phyloP scores from a whole-genome alignment of 2,797 vertebrate species.

The Linurgus olivaceus region DNA sequence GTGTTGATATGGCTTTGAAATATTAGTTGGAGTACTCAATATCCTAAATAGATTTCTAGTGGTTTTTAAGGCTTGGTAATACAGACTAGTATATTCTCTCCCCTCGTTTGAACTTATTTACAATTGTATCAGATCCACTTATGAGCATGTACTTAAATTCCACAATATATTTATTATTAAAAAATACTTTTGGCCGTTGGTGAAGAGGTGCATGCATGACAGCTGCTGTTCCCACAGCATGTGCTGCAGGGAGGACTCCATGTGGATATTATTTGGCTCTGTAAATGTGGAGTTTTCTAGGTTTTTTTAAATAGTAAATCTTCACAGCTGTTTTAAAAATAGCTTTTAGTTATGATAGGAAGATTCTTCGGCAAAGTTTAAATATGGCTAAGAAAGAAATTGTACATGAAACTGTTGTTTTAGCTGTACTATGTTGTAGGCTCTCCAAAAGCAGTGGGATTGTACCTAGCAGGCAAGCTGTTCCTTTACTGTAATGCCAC shows the following conservation, averaged over 20 bases:
- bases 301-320: not conserved
- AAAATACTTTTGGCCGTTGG: not conserved
- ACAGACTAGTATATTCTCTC: not conserved
- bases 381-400: not conserved
- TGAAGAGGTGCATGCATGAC: not conserved
- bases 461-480: not conserved
- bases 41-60: not conserved
- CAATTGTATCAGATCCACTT: not conserved
- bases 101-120: not conserved
- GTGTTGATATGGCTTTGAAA: not conserved
- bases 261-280: not conserved
- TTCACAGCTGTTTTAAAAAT: not conserved
- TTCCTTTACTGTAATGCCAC: not conserved
- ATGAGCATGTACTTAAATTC: not conserved
- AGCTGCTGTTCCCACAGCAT: not conserved
- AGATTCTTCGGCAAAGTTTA: not conserved
- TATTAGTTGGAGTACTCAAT: not conserved
- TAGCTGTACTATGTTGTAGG: not conserved
- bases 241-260: not conserved
- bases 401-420: rapidly evolving
- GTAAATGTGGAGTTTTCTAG: not conserved
- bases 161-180: not conserved
- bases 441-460: not conserved
- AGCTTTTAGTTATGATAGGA: not conserved
- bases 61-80: not conserved